A percentile compares a stretch with the other conserved stretches of the same genome.
Evolutionary conservation across 2,797 vertebrate genomes (phyloP).

Genomic region (Danio choprae): DNA sequence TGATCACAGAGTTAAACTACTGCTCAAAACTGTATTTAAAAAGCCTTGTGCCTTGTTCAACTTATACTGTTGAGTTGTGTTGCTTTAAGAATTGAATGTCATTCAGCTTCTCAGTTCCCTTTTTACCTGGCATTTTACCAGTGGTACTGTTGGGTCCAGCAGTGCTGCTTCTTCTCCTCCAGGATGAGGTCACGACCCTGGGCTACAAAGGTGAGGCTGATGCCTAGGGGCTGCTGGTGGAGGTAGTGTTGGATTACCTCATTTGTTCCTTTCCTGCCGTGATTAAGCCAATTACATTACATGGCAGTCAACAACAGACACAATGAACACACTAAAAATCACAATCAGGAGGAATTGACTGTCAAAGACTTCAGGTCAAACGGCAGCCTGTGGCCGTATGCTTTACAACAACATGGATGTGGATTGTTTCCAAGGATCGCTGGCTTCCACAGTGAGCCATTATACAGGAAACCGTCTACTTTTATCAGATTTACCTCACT

Average conservation of each 20-base stretch:
- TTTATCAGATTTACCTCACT: conserved; percentile 40
- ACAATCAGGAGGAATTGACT: conserved; percentile 43
- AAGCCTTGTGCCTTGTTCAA: not conserved
- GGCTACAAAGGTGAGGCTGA: conserved; percentile 48
- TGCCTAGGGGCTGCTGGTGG: conserved; percentile 40
- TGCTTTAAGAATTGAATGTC: conserved; percentile 3
- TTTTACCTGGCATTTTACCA: conserved; percentile 45
- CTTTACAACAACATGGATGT: conserved; percentile 29
- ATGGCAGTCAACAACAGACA: conserved; percentile 40
- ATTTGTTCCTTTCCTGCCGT: conserved; percentile 59
- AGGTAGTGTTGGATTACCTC: conserved; percentile 61
- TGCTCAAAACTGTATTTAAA: not conserved
- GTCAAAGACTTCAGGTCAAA: conserved; percentile 42
- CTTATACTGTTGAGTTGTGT: not conserved
- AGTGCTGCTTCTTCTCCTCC: conserved; percentile 27
- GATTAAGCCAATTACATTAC: conserved; percentile 58
- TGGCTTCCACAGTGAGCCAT: conserved; percentile 42
- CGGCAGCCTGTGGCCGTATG: conserved; percentile 1
- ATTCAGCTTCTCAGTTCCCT: not conserved
- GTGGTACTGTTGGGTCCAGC: conserved; percentile 9
- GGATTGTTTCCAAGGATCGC: conserved; percentile 39
- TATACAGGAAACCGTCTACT: conserved; percentile 49
- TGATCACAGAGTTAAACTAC: not conserved
- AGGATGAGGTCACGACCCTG: conserved; percentile 58
- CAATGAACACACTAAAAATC: conserved; percentile 48